Conservation (phyloP, 2,888 invertebrate genomes). For the Calephelis perditalis region DNA sequence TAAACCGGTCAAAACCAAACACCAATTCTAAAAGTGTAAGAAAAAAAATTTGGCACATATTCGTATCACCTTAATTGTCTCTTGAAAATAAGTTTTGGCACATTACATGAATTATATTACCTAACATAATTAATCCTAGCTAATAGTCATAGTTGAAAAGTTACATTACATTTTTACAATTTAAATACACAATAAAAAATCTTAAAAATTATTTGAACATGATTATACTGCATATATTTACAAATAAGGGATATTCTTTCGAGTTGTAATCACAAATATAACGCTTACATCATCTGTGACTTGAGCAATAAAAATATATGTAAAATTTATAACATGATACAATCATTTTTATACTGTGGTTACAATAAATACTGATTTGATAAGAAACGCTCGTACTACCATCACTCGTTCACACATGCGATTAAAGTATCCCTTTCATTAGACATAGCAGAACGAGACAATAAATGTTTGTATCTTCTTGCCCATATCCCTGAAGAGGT, state of each 20-base stretch:
- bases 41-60: slow-evolving; percentile 1
- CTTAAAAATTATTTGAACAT: slow-evolving; percentile 6
- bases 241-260: neutral
- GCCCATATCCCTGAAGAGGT: too few species aligned
- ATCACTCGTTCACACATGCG: too few species aligned
- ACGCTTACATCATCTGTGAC: neutral
- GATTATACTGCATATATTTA: slow-evolving; percentile 6
- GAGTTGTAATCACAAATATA: slow-evolving; percentile 9
- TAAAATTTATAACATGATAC: too few species aligned
- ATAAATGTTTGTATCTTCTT: neutral
- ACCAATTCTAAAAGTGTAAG: too few species aligned
- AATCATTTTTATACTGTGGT: too few species aligned
- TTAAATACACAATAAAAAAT: slow-evolving; percentile 2
- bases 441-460: neutral
- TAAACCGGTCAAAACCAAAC: too few species aligned
- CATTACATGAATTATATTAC: slow-evolving; percentile 3
- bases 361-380: neutral
- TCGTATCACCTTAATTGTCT: neutral
- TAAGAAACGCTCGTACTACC: too few species aligned
- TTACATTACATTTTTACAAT: slow-evolving; percentile 1
- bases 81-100: slow-evolving; percentile 6
- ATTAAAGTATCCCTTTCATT: too few species aligned
- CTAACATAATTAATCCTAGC: neutral
- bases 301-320: too few species aligned
- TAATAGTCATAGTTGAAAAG: neutral